Percentiles rank a stretch among this genome's conserved stretches.
Conservation (phyloP, 30 jellyfish, hydroid and myxozoan genomes). For the Aurelia sp. region DNA sequence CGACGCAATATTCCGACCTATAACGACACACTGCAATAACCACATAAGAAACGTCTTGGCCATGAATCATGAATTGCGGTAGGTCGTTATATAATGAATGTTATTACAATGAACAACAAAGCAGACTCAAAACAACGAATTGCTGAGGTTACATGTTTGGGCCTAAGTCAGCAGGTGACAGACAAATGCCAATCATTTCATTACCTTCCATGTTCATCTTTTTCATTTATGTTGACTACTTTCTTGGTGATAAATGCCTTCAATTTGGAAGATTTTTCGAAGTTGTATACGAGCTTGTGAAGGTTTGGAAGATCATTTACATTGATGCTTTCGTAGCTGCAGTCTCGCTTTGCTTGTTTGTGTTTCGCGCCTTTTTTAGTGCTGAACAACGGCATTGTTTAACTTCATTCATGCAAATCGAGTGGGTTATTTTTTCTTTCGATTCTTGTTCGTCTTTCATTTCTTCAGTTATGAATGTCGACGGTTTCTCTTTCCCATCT, state of each 20-base stretch:
- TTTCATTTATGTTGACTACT: conserved; percentile 34
- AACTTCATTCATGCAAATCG: conserved; percentile 15
- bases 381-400: conserved; percentile 44
- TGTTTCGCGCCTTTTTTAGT: conserved; percentile 61
- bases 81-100: no score
- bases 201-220: conserved; percentile 60
- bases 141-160: background rate
- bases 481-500: background rate
- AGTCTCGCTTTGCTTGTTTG: conserved; percentile 34
- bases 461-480: background rate
- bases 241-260: conserved; percentile 30
- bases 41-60: no score
- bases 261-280: conserved; percentile 39
- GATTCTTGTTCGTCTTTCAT: background rate
- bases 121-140: no score
- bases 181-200: background rate
- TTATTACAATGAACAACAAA: no score
- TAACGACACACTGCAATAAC: no score
- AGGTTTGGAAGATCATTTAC: conserved; percentile 38
- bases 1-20: no score
- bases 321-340: conserved; percentile 53
- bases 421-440: background rate
- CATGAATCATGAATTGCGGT: no score
- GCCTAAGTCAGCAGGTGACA: background rate
- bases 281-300: conserved; percentile 42